Base-by-base conservation (phyloP, 1,140 invertebrate genomes). In the Lutraria rhynchaena region DNA sequence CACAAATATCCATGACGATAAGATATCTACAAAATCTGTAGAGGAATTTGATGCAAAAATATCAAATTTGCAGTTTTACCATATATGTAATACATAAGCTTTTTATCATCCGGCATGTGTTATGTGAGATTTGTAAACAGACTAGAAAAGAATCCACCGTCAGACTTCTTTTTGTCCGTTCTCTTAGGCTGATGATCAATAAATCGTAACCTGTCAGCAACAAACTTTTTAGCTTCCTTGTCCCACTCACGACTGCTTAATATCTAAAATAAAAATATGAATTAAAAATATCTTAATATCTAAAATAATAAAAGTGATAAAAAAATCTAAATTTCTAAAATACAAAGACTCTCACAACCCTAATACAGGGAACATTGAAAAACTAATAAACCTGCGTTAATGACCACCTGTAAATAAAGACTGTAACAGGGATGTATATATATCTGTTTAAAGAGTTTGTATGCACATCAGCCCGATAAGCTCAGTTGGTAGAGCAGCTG, bases 171-270 rank as follows among this genome's bases (percentile, higher is more conserved):
- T 61, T 73, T 80, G 44, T 87, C 86, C 22, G 83, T 86, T 29
- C 83, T 31, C 27, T 31, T 35, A 9, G 71, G 74, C 53, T 89
- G 87, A 51, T 86, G 78, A n/a, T 86, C 67, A 29, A 89, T 87
- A 51, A 84, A 84, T 1, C 80, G 63, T 31, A 29, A 57, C 33
- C 89, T 81, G 27, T 88, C 88, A 17, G 63, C 58, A 2, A 89
- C 58, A 60, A 89, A 90, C 17, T 51, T 37, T 44, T 89, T 89
- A 13, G 88, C 85, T 27, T 76, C 76, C 57, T 81, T 84, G 53
- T 90, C 89, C 85, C 85, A 87, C 4, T 70, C 71, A 31, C 89
- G 61, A 17, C 87, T 84, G n/a, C 33, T 33, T 1, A 89, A 57
- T 4, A 90, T 86, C 89, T 90, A 71, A 13, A 81, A 83, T 27